Evolutionary conservation across 92 coral and sea anemone species (phyloP), one percentile per base, ranked within the genome.

Genomic region (Metridium senile): DNA sequence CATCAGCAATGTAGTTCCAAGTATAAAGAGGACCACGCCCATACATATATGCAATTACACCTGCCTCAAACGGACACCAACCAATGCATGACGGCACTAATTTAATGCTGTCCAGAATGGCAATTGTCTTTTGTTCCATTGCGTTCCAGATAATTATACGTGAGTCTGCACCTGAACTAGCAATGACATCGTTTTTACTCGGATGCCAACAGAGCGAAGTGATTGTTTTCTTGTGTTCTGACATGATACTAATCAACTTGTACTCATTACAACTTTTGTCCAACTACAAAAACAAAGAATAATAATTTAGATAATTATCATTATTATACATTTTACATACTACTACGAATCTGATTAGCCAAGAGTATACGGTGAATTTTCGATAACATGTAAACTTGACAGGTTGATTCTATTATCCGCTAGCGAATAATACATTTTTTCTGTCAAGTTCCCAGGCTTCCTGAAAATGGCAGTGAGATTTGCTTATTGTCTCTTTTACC

Each of bases 201-300:
- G 93, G 97, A 79, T 85, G 90, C 99, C 99, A 95, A 30, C 93
- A 75, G 32, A 95, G 82, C 32, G 96, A 87, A 16, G 99, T 95
- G 63, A 95, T 93, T 0, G 99, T 95, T 79, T 93, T 95, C 74
- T 82, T 90, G 82, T 95, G 97, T 62, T 92, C 93, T 0, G 97
- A 86, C 96, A 95, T 84, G 25, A 95, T 89, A 33, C 91, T 88
- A 32, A 86, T 77, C 74, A 95, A 71, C 27, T 80, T 88, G 84
- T 81, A 95, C 72, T 93, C 99, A 74, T 87, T 87, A 30, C 74
- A 90, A 80, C 84, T 90, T 10, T 71, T 86, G 88, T 95, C 87
- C 75, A 86, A 61, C 99, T 94, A 84, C 80, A 32, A 9, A 21
- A 63, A 76, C 17, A 0, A 47, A 20, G 27, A 58, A 58, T 8